These are phyloP conservation scores for Myotis myotis DNA, from an alignment of 2,797 vertebrate species.

Conservation along the genomic window DNA sequence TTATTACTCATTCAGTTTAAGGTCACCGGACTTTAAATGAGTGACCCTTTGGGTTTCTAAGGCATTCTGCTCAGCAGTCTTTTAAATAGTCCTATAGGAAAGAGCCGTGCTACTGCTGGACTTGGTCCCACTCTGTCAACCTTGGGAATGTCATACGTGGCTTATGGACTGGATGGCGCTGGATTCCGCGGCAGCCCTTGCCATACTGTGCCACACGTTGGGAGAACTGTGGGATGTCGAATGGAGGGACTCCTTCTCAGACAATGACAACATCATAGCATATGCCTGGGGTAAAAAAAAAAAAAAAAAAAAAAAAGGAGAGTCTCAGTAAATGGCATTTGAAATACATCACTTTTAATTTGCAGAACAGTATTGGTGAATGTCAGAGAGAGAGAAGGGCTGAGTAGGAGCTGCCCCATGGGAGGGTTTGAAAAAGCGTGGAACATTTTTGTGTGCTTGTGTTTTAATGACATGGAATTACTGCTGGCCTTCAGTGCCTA, in stretches of 20 bases:
- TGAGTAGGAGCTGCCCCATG: neutral
- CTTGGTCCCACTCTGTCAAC: constrained; percentile 88
- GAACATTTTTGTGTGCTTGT: neutral
- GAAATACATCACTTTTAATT: neutral
- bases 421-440: neutral
- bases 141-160: constrained; percentile 94
- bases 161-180: constrained; percentile 97
- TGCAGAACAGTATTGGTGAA: neutral
- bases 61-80: constrained; percentile 96
- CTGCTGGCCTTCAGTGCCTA: neutral
- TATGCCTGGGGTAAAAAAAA: constrained; percentile 88
- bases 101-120: constrained; percentile 87
- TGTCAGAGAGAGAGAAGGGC: neutral
- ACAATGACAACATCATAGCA: constrained; percentile 98
- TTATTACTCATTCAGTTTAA: constrained; percentile 91
- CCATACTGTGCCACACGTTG: constrained; percentile 97
- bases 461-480: neutral
- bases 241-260: constrained; percentile 97
- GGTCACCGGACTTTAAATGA: constrained; percentile 89
- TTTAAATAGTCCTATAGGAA: constrained; percentile 87
- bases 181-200: constrained; percentile 94
- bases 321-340: constrained; percentile 46
- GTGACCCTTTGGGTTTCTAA: constrained; percentile 91
- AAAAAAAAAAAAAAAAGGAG: neutral
- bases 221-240: constrained; percentile 91